Percentiles rank a stretch among this genome's conserved stretches.
phyloP scores from a whole-genome alignment of 1,140 invertebrate genomes.

The Musca domestica region DNA sequence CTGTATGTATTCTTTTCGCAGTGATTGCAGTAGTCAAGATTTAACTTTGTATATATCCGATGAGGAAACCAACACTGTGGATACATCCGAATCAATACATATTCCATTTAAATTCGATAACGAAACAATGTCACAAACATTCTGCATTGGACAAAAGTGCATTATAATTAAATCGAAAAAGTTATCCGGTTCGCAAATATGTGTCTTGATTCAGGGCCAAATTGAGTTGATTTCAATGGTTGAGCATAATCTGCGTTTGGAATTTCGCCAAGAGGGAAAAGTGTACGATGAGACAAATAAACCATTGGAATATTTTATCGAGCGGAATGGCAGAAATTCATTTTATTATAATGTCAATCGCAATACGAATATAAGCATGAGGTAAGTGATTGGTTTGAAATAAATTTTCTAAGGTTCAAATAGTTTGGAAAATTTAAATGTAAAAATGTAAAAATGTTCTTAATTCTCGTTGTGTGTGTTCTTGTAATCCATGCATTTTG shows the following conservation, averaged over 20 bases:
- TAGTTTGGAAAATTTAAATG: too few relatives aligned
- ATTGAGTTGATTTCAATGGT: constrained; percentile 62
- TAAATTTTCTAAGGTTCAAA: background rate
- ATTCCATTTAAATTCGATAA: constrained; percentile 45
- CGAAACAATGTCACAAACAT: constrained; percentile 28
- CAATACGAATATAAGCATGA: constrained; percentile 36
- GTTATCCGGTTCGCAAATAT: constrained; percentile 63
- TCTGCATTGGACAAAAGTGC: constrained; percentile 36
- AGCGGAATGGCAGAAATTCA: constrained; percentile 29
- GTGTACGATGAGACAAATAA: constrained; percentile 22
- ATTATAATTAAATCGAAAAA: constrained; percentile 57
- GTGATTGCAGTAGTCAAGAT: constrained; percentile 36
- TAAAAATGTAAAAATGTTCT: too few relatives aligned
- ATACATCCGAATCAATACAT: constrained; percentile 35
- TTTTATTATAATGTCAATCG: constrained; percentile 34
- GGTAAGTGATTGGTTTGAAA: background rate
- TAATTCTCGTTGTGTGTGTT: too few relatives aligned
- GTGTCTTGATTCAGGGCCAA: constrained; percentile 63
- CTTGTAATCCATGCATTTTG: too few relatives aligned
- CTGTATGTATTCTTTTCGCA: constrained; percentile 44
- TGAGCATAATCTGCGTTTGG: constrained; percentile 48
- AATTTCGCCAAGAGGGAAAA: constrained; percentile 33
- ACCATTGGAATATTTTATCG: constrained; percentile 28
- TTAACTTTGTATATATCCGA: constrained; percentile 39
- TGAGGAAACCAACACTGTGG: constrained; percentile 25